A percentile compares a stretch with the other conserved stretches of the same genome.
Conservation (phyloP, 2,888 invertebrate genomes). For the Melanargia galathea region DNA sequence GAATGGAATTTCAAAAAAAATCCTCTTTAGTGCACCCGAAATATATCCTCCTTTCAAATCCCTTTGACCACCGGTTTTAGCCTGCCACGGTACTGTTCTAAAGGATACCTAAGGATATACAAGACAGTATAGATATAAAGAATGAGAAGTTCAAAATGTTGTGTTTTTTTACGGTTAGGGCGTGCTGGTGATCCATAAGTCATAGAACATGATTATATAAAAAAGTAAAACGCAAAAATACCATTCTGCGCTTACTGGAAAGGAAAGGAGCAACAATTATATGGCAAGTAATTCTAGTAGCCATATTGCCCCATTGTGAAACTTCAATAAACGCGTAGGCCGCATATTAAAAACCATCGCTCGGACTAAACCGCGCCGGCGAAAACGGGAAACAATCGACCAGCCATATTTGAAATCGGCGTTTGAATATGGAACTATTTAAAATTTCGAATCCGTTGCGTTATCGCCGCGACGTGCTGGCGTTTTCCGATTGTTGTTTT, state of each 20-base stretch:
- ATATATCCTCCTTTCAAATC: too few relatives aligned
- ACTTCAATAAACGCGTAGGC: conserved; percentile 75
- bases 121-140: too few relatives aligned
- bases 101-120: too few relatives aligned
- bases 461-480: conserved; percentile 78
- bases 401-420: conserved; percentile 76
- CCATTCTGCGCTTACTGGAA: conserved; percentile 10
- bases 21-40: too few relatives aligned
- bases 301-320: conserved; percentile 76
- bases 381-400: conserved; percentile 80
- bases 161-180: too few relatives aligned
- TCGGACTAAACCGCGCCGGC: conserved; percentile 66
- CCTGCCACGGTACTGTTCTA: too few relatives aligned
- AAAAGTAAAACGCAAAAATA: background rate
- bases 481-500: conserved; percentile 74
- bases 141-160: too few relatives aligned
- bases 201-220: background rate
- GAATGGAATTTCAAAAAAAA: too few relatives aligned
- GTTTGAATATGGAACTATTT: conserved; percentile 80
- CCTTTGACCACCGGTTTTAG: too few relatives aligned
- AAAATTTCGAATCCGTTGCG: conserved; percentile 82
- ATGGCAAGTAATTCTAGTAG: conserved; percentile 58
- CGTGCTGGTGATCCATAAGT: too few relatives aligned
- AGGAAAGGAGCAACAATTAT: conserved; percentile 45
- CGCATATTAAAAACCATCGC: conserved; percentile 76